A percentile compares a stretch with the other conserved stretches of the same genome.
These are phyloP conservation scores for Lates calcarifer DNA, from an alignment of 2,113 vertebrate genomes.

Conservation along the genomic window DNA sequence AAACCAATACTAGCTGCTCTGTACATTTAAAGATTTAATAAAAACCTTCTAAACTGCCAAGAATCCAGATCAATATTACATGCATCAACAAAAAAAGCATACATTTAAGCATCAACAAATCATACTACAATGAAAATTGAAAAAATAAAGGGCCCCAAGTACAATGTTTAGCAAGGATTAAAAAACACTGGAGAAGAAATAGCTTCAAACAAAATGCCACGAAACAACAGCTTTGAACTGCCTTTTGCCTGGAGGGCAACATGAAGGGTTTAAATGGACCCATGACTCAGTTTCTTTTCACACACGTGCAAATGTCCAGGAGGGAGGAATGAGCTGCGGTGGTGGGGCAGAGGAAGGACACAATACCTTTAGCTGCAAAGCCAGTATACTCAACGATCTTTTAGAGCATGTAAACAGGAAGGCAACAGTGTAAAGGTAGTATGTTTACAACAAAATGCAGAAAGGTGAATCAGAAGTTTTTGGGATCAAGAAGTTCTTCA, in stretches of 20 bases:
- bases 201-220: conserved; percentile 56
- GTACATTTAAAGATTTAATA: conserved; percentile 4
- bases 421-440: conserved; percentile 45
- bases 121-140: conserved; percentile 42
- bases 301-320: conserved; percentile 83
- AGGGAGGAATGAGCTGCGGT: conserved; percentile 66
- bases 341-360: conserved; percentile 38
- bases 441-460: neutral
- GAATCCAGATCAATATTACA: conserved; percentile 1
- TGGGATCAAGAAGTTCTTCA: neutral
- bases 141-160: conserved; percentile 16
- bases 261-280: conserved; percentile 65
- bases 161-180: conserved; percentile 42
- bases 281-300: conserved; percentile 73
- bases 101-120: conserved; percentile 43
- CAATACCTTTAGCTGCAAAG: conserved; percentile 46
- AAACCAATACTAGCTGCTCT: neutral
- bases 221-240: conserved; percentile 80
- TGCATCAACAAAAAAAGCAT: neutral
- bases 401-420: conserved; percentile 13
- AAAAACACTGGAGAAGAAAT: conserved; percentile 38
- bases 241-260: conserved; percentile 79
- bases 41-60: neutral
- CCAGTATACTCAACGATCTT: conserved; percentile 6
- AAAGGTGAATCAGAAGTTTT: neutral